Conservation (phyloP, 2,888 invertebrate genomes). For the Leptopilina drosophilae region DNA sequence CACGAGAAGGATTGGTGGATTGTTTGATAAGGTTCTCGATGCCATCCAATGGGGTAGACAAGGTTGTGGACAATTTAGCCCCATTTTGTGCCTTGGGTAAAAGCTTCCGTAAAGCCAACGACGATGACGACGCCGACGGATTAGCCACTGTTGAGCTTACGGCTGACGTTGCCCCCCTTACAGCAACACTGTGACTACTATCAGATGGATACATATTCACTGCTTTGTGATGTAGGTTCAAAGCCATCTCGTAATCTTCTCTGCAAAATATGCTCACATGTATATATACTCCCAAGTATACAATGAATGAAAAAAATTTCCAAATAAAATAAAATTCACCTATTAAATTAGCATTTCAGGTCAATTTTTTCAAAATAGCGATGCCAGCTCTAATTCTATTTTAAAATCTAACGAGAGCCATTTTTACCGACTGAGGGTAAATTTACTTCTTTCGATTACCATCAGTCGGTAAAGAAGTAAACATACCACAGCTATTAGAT, state of each 20-base stretch:
- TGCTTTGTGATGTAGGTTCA: slow-evolving; percentile 71
- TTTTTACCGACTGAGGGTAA: too few relatives aligned
- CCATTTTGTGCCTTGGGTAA: slow-evolving; percentile 50
- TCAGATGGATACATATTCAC: slow-evolving; percentile 65
- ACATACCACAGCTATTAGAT: too few relatives aligned
- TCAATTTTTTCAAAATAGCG: too few relatives aligned
- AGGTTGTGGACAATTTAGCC: slow-evolving; percentile 52
- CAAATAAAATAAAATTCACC: not conserved
- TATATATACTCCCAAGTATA: too few relatives aligned
- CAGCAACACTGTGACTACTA: slow-evolving; percentile 63
- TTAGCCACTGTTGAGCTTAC: slow-evolving; percentile 66
- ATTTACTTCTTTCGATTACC: too few relatives aligned
- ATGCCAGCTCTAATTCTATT: too few relatives aligned
- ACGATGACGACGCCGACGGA: slow-evolving; percentile 57
- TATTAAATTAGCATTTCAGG: too few relatives aligned
- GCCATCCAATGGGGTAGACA: slow-evolving; percentile 57
- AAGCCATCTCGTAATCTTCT: slow-evolving; percentile 71
- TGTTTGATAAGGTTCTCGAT: slow-evolving; percentile 56
- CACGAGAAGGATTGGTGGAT: slow-evolving; percentile 57
- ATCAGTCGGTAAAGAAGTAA: too few relatives aligned
- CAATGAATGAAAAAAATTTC: not conserved
- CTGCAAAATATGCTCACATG: slow-evolving; percentile 52
- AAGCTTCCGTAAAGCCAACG: slow-evolving; percentile 53
- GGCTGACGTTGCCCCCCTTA: slow-evolving; percentile 61
- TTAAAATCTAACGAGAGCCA: too few relatives aligned